Evolutionary conservation across 2,888 invertebrate species (phyloP).

Genomic region (Ormia ochracea): DNA sequence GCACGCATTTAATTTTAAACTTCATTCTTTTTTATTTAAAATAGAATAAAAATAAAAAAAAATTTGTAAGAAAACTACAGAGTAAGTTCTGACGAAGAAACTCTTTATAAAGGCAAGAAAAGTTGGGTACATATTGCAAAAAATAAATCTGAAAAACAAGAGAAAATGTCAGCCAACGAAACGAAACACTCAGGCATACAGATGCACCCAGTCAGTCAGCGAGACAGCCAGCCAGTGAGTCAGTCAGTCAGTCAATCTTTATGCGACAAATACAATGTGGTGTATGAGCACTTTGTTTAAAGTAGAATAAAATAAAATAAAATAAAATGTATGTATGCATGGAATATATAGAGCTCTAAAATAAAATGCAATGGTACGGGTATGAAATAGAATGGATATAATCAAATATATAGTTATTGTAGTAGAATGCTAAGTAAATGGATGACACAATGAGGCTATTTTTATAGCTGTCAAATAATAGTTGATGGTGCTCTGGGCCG

Average conservation of each 20-base stretch:
- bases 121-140: not conserved
- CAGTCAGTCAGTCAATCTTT: conserved; percentile 14
- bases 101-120: not conserved
- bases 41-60: conserved; percentile 12
- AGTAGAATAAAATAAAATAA: too few species aligned
- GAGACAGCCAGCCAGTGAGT: not conserved
- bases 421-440: conserved; percentile 56
- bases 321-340: not conserved
- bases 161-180: conserved; percentile 32
- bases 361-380: conserved; percentile 4
- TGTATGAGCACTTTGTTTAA: not conserved
- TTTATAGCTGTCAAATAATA: conserved; percentile 63
- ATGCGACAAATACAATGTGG: conserved; percentile 19
- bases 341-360: not conserved
- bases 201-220: not conserved
- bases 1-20: conserved; percentile 34
- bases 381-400: conserved; percentile 35
- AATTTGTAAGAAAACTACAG: conserved; percentile 1
- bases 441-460: conserved; percentile 63
- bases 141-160: conserved; percentile 25
- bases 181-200: conserved; percentile 5
- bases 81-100: not conserved
- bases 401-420: conserved; percentile 46
- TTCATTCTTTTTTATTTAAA: conserved; percentile 4
- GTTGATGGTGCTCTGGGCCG: conserved; percentile 53